phyloP scores from a whole-genome alignment of 1,140 invertebrate genomes.

The Zaprionus taronus region DNA sequence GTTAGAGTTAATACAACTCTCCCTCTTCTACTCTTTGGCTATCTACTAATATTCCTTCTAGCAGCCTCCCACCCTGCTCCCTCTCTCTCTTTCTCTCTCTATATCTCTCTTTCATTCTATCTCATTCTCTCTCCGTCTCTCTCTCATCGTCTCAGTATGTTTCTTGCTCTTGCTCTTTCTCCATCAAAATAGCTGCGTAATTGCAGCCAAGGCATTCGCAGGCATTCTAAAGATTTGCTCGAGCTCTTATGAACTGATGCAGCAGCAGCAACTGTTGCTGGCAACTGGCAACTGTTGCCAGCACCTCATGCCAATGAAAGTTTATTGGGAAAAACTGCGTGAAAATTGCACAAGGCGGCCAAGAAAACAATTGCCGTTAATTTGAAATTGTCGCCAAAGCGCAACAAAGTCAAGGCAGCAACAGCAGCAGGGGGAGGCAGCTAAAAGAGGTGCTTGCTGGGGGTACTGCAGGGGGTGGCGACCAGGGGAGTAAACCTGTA shows the following conservation, averaged over 20 bases:
- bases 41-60: neutral
- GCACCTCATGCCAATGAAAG: constrained; percentile 56
- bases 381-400: constrained; percentile 78
- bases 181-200: constrained; percentile 43
- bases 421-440: neutral
- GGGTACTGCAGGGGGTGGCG: neutral
- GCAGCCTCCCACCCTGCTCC: neutral
- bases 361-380: constrained; percentile 77
- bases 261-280: neutral
- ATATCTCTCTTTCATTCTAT: neutral
- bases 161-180: neutral
- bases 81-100: neutral
- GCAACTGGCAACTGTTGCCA: neutral
- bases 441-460: neutral
- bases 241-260: constrained; percentile 9
- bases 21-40: neutral
- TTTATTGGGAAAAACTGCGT: constrained; percentile 74
- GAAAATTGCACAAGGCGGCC: constrained; percentile 75
- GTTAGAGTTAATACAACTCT: neutral
- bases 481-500: constrained; percentile 65
- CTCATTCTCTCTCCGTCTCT: constrained; percentile 4
- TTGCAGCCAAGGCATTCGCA: constrained; percentile 27
- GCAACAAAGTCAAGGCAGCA: constrained; percentile 26
- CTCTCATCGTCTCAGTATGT: neutral
- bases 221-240: constrained; percentile 38